Base-by-base conservation (phyloP, 2,888 invertebrate genomes). In the Rhodophaea formosa region DNA sequence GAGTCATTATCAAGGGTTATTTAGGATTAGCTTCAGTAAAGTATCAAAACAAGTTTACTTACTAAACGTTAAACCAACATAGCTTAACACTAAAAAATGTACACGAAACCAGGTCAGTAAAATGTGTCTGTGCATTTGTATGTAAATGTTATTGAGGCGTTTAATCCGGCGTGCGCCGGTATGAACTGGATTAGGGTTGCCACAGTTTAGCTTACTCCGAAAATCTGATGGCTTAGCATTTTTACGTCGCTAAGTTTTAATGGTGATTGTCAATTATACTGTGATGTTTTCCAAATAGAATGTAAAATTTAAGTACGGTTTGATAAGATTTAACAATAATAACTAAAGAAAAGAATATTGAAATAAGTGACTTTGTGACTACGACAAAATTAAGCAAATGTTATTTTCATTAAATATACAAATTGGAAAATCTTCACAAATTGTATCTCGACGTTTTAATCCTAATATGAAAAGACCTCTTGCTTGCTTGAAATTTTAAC, bases 91-190 rank as follows among this genome's bases (percentile, higher is more conserved):
- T 75, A 72, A 77, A 79, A 79, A 75, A 79, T 74, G 71, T 68
- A 75, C 76, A 76, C 66, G 64, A 58, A 82, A 85, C 70, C 73
- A 70, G 84, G 82, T 82, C 83, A 84, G 82, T 84, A 85, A 84
- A 86, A 82, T 82, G 78, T 80, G 79, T 78, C 74, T 73, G 76
- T 72, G 69, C 81, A 84, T 89, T 87, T 84, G 80, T 87, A 89
- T 89, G 89, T 83, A 79, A 89, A 89, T 88, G 82, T 86, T 87
- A 88, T 88, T 80, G 84, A 74, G 76, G 79, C 80, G 81, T 81
- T 88, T 88, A 87, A 88, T 88, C 88, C 87, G 64, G 82, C 81
- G 80, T 81, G 39, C 79, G 74, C 80, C 77, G 79, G 79, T 80
- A 84, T 81, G 77, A 80, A 80, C 82, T 62, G 78, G 86, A 84